Percentiles rank a stretch among this genome's conserved stretches.
phyloP scores from a whole-genome alignment of 2,888 invertebrate genomes.

The Trachelus tabidus region DNA sequence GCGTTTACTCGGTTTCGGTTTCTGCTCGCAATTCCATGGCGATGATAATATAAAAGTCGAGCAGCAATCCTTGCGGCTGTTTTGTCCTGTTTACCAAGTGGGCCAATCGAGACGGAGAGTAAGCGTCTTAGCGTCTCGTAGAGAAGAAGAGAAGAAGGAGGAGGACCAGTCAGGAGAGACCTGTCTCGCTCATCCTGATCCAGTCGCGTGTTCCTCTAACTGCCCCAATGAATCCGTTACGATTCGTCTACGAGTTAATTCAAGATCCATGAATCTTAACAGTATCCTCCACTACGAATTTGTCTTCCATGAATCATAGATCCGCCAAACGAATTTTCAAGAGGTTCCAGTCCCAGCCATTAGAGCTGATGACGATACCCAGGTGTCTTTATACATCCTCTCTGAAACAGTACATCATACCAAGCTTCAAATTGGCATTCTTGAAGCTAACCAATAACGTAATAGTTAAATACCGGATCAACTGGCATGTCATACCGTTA shows the following conservation, averaged over 20 bases:
- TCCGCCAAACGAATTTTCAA: background rate
- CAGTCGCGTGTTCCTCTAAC: constrained; percentile 9
- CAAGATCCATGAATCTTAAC: background rate
- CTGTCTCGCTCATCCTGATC: background rate
- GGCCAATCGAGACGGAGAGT: constrained; percentile 66
- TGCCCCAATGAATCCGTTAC: constrained; percentile 20
- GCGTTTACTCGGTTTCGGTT: constrained; percentile 25
- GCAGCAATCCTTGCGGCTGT: constrained; percentile 46
- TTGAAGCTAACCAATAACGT: background rate
- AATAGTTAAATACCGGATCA: background rate
- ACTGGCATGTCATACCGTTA: background rate
- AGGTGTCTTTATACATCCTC: background rate
- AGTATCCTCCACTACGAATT: background rate
- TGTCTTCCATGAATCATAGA: background rate
- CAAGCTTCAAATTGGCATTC: background rate
- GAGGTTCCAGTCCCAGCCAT: too few species aligned
- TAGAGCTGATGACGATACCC: background rate
- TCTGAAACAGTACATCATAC: background rate
- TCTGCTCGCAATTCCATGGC: constrained; percentile 7
- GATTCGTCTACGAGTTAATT: constrained; percentile 8
- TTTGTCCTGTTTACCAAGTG: constrained; percentile 65
- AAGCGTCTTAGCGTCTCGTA: constrained; percentile 23
- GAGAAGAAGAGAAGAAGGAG: background rate
- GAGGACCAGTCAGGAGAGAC: background rate
- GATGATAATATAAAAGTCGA: constrained; percentile 39